A percentile compares a stretch with the other conserved stretches of the same genome.
Conservation (phyloP, 64 coral and sea anemone genomes). For the Catalaphyllia jardinei region DNA sequence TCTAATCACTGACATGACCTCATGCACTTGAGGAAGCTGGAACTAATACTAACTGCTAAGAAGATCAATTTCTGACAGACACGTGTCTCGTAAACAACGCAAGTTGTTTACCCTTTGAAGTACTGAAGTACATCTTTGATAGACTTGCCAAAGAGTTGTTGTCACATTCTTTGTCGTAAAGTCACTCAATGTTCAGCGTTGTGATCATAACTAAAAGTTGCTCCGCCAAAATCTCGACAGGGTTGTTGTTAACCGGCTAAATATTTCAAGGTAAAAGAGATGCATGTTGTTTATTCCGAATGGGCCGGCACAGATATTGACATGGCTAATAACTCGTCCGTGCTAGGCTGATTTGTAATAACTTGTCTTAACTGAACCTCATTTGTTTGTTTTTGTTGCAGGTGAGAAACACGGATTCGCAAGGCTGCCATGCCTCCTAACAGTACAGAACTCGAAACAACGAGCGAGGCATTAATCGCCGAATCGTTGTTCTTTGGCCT, state of each 20-base stretch:
- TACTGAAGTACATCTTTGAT: neutral
- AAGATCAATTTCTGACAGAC: neutral
- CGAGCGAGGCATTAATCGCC: neutral
- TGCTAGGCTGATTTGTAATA: neutral
- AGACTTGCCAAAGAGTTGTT: neutral
- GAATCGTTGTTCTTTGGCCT: slow-evolving; percentile 60
- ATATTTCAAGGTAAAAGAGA: no score
- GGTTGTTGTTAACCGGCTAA: no score
- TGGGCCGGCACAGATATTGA: neutral
- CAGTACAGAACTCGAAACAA: neutral
- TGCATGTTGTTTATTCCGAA: neutral
- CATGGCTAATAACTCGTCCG: neutral
- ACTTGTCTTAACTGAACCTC: neutral
- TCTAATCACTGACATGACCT: neutral
- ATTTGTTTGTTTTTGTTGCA: neutral
- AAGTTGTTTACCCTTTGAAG: neutral
- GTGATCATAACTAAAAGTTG: no score
- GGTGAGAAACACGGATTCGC: neutral
- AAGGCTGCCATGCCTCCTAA: slow-evolving; percentile 3
- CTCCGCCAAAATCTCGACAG: no score
- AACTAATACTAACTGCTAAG: neutral
- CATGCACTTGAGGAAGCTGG: neutral
- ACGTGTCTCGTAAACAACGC: neutral
- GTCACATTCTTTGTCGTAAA: neutral
- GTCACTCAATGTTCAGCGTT: no score